Base-by-base conservation (phyloP, 2,113 vertebrate genomes). In the Ameiurus melas region DNA sequence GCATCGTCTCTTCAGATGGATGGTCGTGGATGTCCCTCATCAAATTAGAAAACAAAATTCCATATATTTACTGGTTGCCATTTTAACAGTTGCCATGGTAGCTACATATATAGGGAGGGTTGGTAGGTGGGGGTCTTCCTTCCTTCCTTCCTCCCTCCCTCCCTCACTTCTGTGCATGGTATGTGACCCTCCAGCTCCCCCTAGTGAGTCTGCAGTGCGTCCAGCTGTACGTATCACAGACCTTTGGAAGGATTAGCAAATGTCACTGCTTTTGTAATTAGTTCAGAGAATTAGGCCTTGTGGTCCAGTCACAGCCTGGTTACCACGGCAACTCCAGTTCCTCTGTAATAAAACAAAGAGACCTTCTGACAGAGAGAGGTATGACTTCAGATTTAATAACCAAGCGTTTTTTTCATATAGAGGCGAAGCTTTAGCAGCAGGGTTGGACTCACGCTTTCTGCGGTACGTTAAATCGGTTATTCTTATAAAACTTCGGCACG, bases 191-290 rank as follows among this genome's bases (percentile, higher is more conserved):
- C 84, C 71, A 58, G 89, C 85, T n/a, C 89, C 90, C 87, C 90
- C 90, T 90, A 75, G 87, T 90, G 89, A 86, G 51, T 84, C 70
- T 86, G 36, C 17, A n/a, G 58, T 13, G 19, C 36, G 19, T 58
- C 78, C 51, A 1, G 39, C n/a, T 9, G 27, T 22, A 2, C 17
- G 13, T 43, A 62, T 43, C 80, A 27, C 57, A 83, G 57, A 62
- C 80, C 80, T 83, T 83, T 83, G 43, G 80, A 62, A 62, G 58
- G 80, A 83, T 89, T 84, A 85, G 84, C 84, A 90, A 92, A 92
- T 89, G 88, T 91, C 89, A 89, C 82, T 82, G 89, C 84, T 86
- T 90, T 85, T 85, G 79, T 90, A 90, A 91, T 91, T 90, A 90
- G 81, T 89, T 88, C 71, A 70, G 62, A 86, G 58, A 89, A 82